Evolutionary conservation across 1,140 invertebrate species (phyloP).

Genomic region (Agrypnia vestita): DNA sequence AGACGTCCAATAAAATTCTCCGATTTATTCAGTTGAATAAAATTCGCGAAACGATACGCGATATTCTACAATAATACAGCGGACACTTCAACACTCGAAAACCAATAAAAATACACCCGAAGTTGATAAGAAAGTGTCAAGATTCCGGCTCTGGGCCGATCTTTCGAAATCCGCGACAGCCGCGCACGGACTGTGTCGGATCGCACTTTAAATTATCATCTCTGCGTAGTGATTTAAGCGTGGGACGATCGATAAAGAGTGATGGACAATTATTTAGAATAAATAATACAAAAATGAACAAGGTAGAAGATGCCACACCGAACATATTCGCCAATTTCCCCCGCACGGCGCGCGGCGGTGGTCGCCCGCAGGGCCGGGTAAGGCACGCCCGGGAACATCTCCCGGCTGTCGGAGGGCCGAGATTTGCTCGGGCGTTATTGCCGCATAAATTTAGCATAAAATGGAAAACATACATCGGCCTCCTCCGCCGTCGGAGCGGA

Average conservation of each 20-base stretch:
- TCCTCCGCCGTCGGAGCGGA: slow-evolving; percentile 45
- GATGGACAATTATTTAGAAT: no score
- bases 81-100: slow-evolving; percentile 45
- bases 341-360: background rate
- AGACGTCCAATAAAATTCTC: slow-evolving; percentile 57
- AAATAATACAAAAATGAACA: no score
- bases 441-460: slow-evolving; percentile 60
- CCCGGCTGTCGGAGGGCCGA: slow-evolving; percentile 47
- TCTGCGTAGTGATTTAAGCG: no score
- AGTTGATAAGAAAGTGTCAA: slow-evolving; percentile 34
- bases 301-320: background rate
- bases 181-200: background rate
- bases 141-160: background rate
- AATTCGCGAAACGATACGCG: slow-evolving; percentile 55
- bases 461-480: slow-evolving; percentile 58
- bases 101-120: slow-evolving; percentile 45
- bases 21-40: slow-evolving; percentile 58
- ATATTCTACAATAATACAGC: slow-evolving; percentile 45
- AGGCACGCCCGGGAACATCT: slow-evolving; percentile 39
- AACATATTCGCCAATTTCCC: background rate
- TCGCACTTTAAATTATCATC: background rate
- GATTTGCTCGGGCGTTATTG: slow-evolving; percentile 60
- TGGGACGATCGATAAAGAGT: no score
- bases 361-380: slow-evolving; percentile 18
- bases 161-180: slow-evolving; percentile 4